phyloP scores from a whole-genome alignment of 2,797 vertebrate species.

The Sorex maritimensis region DNA sequence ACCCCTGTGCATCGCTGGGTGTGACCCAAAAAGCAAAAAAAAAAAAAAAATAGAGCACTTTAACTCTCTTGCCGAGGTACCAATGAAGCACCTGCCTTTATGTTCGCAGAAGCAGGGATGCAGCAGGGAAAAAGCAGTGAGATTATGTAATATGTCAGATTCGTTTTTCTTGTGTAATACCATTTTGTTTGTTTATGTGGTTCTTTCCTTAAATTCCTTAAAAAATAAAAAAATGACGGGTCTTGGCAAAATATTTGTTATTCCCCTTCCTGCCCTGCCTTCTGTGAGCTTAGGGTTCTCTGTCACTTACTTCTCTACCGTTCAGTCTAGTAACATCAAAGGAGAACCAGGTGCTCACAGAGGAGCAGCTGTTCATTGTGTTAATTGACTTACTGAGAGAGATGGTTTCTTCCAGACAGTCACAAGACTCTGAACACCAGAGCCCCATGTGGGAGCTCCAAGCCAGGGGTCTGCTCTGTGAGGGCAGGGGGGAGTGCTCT shows the following conservation, averaged over 20 bases:
- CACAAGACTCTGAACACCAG: background rate
- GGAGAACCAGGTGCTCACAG: conserved; percentile 47
- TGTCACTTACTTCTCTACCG: conserved; percentile 82
- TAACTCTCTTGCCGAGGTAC: background rate
- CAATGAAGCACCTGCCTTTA: background rate
- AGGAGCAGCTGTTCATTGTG: conserved; percentile 49
- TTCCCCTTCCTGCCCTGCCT: conserved; percentile 84
- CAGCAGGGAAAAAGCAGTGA: background rate
- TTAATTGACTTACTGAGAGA: conserved; percentile 27
- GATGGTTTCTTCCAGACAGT: background rate
- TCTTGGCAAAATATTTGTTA: conserved; percentile 83
- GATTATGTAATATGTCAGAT: background rate
- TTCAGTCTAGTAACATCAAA: conserved; percentile 82
- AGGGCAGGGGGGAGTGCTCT: rapidly evolving
- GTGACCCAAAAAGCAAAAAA: too few relatives aligned
- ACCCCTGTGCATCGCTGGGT: too few relatives aligned
- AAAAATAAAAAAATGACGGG: background rate
- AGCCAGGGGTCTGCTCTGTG: background rate
- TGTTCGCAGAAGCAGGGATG: conserved; percentile 39
- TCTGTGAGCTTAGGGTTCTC: conserved; percentile 84
- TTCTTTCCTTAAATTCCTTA: too few relatives aligned
- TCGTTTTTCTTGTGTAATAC: too few relatives aligned
- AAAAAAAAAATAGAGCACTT: background rate
- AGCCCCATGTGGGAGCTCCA: background rate
- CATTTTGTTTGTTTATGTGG: too few relatives aligned